Conservation (phyloP, 2,113 vertebrate species). For the Octodon degus region DNA sequence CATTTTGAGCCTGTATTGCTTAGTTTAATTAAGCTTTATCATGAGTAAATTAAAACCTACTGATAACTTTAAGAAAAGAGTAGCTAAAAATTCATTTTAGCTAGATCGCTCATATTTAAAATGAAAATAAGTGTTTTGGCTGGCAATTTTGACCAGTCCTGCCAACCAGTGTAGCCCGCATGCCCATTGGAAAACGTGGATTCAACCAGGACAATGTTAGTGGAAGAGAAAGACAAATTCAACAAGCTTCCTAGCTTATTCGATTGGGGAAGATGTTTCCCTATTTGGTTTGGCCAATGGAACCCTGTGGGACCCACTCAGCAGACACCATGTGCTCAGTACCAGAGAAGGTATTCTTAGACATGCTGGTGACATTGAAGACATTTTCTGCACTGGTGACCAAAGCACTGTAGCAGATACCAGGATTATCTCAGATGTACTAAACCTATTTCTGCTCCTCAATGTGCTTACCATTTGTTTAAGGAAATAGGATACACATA, state of each 20-base stretch:
- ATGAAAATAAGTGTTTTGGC: background rate
- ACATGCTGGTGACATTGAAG: background rate
- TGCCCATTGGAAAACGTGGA: background rate
- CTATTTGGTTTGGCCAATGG: background rate
- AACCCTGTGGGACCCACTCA: background rate
- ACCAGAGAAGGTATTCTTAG: background rate
- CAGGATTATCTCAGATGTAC: background rate
- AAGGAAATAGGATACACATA: background rate
- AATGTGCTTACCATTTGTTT: background rate
- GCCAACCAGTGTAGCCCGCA: background rate
- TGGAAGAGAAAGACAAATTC: background rate
- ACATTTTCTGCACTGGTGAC: background rate
- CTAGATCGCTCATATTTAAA: background rate
- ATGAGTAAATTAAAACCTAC: background rate
- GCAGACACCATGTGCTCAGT: background rate
- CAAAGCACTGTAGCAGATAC: background rate
- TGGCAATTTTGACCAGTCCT: background rate
- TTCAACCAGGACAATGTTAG: background rate
- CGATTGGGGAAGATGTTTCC: background rate
- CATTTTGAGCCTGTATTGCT: background rate
- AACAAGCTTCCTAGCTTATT: background rate
- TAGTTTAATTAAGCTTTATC: background rate
- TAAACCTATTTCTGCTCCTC: background rate
- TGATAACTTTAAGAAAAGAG: background rate
- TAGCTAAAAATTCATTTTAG: background rate